Conservation (phyloP, 2,113 vertebrate genomes). For the Manacus vitellinus region DNA sequence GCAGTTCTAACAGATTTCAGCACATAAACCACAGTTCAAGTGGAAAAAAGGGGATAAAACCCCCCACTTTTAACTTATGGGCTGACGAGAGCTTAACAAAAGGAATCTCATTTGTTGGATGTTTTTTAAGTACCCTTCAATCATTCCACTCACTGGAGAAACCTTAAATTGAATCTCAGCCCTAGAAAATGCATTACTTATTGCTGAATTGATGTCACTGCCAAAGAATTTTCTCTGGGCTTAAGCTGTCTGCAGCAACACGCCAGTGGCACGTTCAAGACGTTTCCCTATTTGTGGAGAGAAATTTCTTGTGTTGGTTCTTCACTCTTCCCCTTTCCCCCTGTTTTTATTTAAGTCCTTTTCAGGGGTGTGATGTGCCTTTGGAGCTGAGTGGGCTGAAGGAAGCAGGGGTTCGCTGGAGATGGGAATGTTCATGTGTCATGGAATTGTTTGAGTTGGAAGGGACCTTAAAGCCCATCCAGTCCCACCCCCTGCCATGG, state of each 20-base stretch:
- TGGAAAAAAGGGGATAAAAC: neutral
- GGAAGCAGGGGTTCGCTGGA: neutral
- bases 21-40: neutral
- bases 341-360: neutral
- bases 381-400: neutral
- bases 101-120: neutral
- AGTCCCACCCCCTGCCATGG: neutral
- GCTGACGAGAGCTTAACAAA: neutral
- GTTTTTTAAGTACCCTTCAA: neutral
- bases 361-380: accelerated
- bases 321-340: neutral
- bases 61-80: neutral
- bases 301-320: neutral
- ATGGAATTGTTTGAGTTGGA: neutral
- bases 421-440: neutral
- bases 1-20: neutral
- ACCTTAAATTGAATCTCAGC: slow-evolving; percentile 51
- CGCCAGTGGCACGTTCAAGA: slow-evolving; percentile 30
- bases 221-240: slow-evolving; percentile 64
- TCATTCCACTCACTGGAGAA: slow-evolving; percentile 15
- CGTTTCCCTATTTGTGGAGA: neutral
- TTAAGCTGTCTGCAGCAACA: slow-evolving; percentile 65
- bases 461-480: neutral
- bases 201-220: slow-evolving; percentile 63
- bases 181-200: slow-evolving; percentile 55